phyloP scores from a whole-genome alignment of 2,888 invertebrate genomes.

The Agrotis exclamationis region DNA sequence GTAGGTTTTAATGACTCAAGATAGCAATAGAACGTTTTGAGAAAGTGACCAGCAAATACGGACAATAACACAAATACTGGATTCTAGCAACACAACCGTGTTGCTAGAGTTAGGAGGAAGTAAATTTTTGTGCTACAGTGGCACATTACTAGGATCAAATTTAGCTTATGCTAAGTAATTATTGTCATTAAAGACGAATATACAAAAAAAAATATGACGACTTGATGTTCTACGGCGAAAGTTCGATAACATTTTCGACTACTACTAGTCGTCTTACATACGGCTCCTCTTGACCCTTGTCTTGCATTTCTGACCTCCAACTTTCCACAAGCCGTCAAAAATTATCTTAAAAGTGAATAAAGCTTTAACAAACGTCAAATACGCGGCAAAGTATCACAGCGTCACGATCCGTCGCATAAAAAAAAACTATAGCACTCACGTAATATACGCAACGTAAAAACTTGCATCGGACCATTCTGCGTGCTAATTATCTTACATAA shows the following conservation, averaged over 20 bases:
- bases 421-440: conserved; percentile 25
- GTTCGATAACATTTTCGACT: background rate
- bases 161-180: no score
- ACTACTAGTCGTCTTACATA: background rate
- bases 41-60: background rate
- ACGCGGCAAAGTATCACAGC: background rate
- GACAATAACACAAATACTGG: background rate
- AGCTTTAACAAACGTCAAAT: background rate
- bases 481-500: conserved; percentile 56
- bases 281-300: background rate
- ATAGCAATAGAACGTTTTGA: background rate
- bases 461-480: conserved; percentile 35
- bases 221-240: no score
- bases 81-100: background rate
- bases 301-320: background rate
- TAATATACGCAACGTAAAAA: conserved; percentile 40
- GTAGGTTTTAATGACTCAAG: background rate
- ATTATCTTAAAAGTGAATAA: background rate
- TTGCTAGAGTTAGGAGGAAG: no score
- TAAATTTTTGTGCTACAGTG: no score
- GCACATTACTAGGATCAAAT: no score
- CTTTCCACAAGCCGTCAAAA: background rate
- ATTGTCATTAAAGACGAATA: no score
- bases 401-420: conserved; percentile 1
- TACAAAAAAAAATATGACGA: no score